Percentiles rank a stretch among this genome's conserved stretches.
Conservation (phyloP, 2,888 invertebrate genomes). For the Drosophila siamana region DNA sequence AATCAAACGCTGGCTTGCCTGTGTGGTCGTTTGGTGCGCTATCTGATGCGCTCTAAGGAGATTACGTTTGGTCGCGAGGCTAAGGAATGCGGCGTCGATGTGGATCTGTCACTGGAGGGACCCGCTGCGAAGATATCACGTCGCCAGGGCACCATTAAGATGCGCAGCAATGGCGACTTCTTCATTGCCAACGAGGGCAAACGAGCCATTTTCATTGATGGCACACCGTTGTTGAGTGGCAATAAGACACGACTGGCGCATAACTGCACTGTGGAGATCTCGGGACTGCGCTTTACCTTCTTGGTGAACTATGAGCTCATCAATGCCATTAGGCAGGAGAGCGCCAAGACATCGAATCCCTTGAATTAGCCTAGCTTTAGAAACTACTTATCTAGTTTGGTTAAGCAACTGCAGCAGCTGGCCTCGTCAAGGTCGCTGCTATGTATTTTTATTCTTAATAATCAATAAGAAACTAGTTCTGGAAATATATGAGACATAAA, state of each 20-base stretch:
- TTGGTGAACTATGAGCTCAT: slow-evolving; percentile 96
- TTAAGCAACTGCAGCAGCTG: slow-evolving; percentile 24
- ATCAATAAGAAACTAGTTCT: slow-evolving; percentile 52
- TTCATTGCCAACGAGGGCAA: slow-evolving; percentile 98
- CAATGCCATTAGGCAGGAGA: slow-evolving; percentile 94
- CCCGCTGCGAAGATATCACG: slow-evolving; percentile 97
- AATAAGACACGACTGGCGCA: slow-evolving; percentile 96
- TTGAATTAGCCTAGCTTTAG: slow-evolving; percentile 71
- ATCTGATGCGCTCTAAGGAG: slow-evolving; percentile 97
- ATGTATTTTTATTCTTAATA: slow-evolving; percentile 50
- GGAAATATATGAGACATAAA: slow-evolving; percentile 41
- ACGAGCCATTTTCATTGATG: slow-evolving; percentile 97
- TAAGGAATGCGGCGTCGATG: slow-evolving; percentile 95
- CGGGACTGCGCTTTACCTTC: slow-evolving; percentile 96
- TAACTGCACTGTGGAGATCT: slow-evolving; percentile 97
- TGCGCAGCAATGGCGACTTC: slow-evolving; percentile 97
- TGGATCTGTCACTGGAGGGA: slow-evolving; percentile 96
- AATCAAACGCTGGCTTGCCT: slow-evolving; percentile 97
- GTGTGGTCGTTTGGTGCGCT: slow-evolving; percentile 95
- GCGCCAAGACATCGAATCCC: slow-evolving; percentile 91
- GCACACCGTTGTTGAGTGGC: slow-evolving; percentile 94
- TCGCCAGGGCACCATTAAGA: slow-evolving; percentile 95
- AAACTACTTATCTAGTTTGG: neutral
- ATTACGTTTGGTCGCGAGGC: slow-evolving; percentile 97
- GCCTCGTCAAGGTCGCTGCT: slow-evolving; percentile 31